phyloP scores from a whole-genome alignment of 2,113 vertebrate species.

The Australoheros scitulus region DNA sequence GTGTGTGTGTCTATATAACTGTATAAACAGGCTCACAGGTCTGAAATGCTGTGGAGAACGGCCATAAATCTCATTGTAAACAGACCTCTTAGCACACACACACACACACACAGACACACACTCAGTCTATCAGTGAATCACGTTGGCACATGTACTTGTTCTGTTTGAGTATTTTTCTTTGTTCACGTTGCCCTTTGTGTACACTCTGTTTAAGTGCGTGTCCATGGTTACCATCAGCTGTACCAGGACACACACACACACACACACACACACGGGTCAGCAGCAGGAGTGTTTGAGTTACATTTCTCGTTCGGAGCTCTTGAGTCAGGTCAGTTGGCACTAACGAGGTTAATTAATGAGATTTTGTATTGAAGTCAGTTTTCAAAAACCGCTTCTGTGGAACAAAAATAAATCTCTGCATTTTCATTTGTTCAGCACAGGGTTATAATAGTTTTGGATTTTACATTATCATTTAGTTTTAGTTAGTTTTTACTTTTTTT shows the following conservation, averaged over 20 bases:
- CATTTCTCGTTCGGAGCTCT: not conserved
- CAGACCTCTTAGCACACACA: slow-evolving; percentile 47
- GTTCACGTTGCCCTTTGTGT: slow-evolving; percentile 15
- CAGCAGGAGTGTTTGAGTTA: not conserved
- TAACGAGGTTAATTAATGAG: not conserved
- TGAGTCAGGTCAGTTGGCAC: rapidly evolving
- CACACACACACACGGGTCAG: no score
- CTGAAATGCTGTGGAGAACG: slow-evolving; percentile 20
- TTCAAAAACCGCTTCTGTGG: not conserved
- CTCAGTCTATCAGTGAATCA: slow-evolving; percentile 16
- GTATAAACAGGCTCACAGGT: slow-evolving; percentile 38
- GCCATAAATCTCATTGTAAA: slow-evolving; percentile 46
- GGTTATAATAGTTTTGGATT: no score
- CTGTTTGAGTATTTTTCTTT: slow-evolving; percentile 14
- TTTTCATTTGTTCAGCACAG: not conserved
- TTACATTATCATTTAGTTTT: no score
- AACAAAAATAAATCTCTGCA: rapidly evolving
- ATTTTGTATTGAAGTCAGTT: not conserved
- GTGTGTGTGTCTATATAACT: slow-evolving; percentile 9
- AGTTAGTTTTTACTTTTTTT: no score
- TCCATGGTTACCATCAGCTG: slow-evolving; percentile 28
- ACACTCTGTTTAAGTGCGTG: slow-evolving; percentile 24
- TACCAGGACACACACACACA: not conserved
- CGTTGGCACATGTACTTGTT: slow-evolving; percentile 18
- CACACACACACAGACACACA: slow-evolving; percentile 19